Evolutionary conservation across 2,797 vertebrate genomes (phyloP).

Genomic region (Pipistrellus pygmaeus): DNA sequence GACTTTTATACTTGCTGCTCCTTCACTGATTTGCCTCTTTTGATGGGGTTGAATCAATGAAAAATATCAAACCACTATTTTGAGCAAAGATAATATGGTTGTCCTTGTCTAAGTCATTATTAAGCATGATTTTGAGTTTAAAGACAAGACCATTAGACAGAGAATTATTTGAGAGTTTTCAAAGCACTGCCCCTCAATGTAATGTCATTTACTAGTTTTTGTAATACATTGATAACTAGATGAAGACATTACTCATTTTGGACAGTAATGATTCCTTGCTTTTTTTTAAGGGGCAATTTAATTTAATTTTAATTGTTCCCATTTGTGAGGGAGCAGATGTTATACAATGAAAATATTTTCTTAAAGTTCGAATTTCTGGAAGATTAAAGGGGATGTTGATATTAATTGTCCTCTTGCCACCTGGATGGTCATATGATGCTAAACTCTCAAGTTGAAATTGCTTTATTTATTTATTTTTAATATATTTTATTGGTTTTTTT

Average conservation of each 20-base stretch:
- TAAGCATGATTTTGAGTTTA: conserved; percentile 28
- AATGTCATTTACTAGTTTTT: conserved; percentile 7
- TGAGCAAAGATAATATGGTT: neutral
- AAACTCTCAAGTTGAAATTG: neutral
- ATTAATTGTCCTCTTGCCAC: neutral
- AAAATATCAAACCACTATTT: neutral
- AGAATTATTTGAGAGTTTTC: neutral
- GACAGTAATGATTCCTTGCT: neutral
- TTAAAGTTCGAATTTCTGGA: neutral
- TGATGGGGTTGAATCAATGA: neutral
- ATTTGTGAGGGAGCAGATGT: neutral
- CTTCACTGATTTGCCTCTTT: neutral
- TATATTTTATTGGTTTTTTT: too few relatives aligned
- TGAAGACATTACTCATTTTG: neutral
- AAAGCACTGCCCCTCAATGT: neutral
- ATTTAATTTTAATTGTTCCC: conserved; percentile 18
- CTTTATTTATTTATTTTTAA: neutral
- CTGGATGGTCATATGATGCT: neutral
- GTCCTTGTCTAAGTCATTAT: neutral
- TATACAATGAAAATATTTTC: conserved; percentile 8
- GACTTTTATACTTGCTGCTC: neutral
- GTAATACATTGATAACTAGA: neutral
- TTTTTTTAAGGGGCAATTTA: conserved; percentile 17
- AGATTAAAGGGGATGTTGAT: neutral
- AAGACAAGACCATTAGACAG: neutral